Conservation (phyloP, 2,888 invertebrate genomes). For the Cerastis rubricosa region DNA sequence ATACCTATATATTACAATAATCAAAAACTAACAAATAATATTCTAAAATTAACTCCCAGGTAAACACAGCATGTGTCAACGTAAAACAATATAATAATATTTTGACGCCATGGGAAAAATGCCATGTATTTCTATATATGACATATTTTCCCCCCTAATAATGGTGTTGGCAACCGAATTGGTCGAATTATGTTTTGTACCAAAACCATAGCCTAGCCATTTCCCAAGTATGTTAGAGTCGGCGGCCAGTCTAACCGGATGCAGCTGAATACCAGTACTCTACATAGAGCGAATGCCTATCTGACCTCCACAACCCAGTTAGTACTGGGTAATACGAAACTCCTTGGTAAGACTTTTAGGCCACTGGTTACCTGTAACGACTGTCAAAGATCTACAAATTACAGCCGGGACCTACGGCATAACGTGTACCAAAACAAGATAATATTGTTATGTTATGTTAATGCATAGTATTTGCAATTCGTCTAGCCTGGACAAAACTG, state of each 20-base stretch:
- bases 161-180: neutral
- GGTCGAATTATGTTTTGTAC: neutral
- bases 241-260: no score
- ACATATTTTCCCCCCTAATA: constrained; percentile 6
- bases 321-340: no score
- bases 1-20: neutral
- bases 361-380: no score
- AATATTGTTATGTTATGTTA: neutral
- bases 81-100: constrained; percentile 1
- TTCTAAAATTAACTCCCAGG: constrained; percentile 2
- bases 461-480: constrained; percentile 63
- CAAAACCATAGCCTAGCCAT: neutral
- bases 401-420: no score
- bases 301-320: no score
- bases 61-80: constrained; percentile 10
- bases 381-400: no score
- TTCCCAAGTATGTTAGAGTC: no score
- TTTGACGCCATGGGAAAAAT: constrained; percentile 31
- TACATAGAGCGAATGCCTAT: no score
- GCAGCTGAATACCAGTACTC: no score
- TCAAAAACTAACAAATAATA: constrained; percentile 1
- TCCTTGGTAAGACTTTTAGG: no score
- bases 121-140: neutral
- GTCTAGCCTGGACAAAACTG: constrained; percentile 83
- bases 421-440: no score